These are phyloP conservation scores for Cerastis leucographa DNA, from an alignment of 2,888 invertebrate genomes.

Conservation along the genomic window DNA sequence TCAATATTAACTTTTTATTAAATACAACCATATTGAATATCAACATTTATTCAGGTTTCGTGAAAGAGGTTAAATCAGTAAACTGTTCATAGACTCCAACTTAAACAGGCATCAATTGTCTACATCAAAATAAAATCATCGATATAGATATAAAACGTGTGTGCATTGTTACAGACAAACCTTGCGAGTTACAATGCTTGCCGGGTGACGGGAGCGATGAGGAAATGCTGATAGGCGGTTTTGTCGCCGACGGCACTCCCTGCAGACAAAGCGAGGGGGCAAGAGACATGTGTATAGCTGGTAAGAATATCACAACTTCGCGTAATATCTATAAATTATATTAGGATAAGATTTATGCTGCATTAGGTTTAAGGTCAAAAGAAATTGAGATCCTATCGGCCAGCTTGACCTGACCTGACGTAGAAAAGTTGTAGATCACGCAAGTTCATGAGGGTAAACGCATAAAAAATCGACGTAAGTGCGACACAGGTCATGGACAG, in stretches of 20 bases:
- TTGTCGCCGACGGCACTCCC: conserved; percentile 95
- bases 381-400: background rate
- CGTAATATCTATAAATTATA: background rate
- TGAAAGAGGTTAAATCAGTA: background rate
- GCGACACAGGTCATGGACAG: background rate
- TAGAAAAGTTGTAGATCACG: background rate
- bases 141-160: background rate
- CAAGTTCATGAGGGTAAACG: background rate
- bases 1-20: background rate
- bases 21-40: background rate
- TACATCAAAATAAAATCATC: background rate
- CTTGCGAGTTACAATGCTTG: conserved; percentile 96
- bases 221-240: conserved; percentile 93
- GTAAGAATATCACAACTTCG: conserved; percentile 70
- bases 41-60: background rate
- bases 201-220: conserved; percentile 93
- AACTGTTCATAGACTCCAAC: background rate
- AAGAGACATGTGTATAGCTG: conserved; percentile 95
- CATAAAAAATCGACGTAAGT: background rate
- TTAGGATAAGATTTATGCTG: background rate
- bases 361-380: background rate
- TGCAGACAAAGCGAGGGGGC: conserved; percentile 94
- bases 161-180: conserved; percentile 89
- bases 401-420: background rate
- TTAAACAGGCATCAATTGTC: background rate